Conservation (phyloP, 2,113 vertebrate species). For the Phalacrocorax brasilianus region DNA sequence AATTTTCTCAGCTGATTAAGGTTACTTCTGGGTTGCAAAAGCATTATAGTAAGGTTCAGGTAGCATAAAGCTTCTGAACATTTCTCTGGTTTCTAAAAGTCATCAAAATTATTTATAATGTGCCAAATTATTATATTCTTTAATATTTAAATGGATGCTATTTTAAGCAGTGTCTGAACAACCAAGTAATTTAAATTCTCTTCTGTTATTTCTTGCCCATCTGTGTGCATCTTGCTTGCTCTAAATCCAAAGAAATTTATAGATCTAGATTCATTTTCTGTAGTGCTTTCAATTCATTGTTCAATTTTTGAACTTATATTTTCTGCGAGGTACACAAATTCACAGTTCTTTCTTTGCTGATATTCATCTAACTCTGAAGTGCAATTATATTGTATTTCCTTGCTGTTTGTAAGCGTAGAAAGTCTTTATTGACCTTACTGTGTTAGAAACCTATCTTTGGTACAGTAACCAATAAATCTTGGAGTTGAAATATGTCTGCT, state of each 20-base stretch:
- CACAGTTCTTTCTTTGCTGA: not conserved
- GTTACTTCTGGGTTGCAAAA: not conserved
- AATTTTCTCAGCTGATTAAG: not conserved
- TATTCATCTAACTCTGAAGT: constrained; percentile 16
- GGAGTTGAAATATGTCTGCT: not conserved
- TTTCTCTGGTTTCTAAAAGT: not conserved
- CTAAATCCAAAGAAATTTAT: not conserved
- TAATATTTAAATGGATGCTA: not conserved
- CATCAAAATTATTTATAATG: not conserved
- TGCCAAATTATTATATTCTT: not conserved
- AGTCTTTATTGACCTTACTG: constrained; percentile 33
- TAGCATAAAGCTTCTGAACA: not conserved
- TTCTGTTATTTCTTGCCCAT: not conserved
- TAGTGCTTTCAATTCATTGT: not conserved
- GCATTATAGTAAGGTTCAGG: not conserved
- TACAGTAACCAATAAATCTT: constrained; percentile 51
- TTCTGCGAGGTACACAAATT: not conserved
- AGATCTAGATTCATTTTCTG: not conserved
- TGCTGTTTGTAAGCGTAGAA: constrained; percentile 30
- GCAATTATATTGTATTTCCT: constrained; percentile 45
- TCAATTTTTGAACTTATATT: not conserved
- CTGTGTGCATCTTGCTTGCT: not conserved
- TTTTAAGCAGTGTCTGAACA: not conserved
- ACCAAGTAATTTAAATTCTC: not conserved
- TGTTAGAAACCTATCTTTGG: constrained; percentile 8